Base-by-base conservation (phyloP, 2,113 vertebrate species). In the Anolis sagrei region DNA sequence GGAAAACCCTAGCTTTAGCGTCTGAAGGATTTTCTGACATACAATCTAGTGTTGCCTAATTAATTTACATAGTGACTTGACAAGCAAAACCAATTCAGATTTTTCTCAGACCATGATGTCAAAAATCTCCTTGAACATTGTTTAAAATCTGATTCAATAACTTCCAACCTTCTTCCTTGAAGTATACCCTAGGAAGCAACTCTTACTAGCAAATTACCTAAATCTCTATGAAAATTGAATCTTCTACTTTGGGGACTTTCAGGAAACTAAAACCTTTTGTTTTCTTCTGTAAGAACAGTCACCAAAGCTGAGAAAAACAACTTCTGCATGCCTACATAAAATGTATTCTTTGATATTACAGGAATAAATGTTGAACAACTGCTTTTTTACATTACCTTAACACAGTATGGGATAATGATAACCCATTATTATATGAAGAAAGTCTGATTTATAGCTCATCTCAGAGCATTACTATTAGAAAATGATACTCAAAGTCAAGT, bases 401-500 rank as follows among this genome's bases (percentile, higher is more conserved):
- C 5, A n/a, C n/a, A 2, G 0, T 4, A 27, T 27, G 5, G 13
- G 36, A 74, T 21, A 44, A 64, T 25, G 23, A 29, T 34, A 72
- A 25, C 5, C 51, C 51, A 54, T 54, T 9, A 54, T 79, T 32
- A 19, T 69, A n/a, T 44, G 27, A 27, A 48, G 0, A 6, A 34
- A 66, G 10, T 7, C 2, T 1, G 36, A 25, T 18, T 32, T 7
- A 32, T 61, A 32, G 18, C 74, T 14, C 4, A 34, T 62, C 34
- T 16, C 1, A 3, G 19, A 48, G 61, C 0, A 2, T 2, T 2
- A 36, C 18, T 11, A 32, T 21, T 69, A 27, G 48, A 0, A 13
- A 64, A 14, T 5, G 0, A 3, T 36, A 9, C 5, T 0, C 0
- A 1, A 3, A 21, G 5, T 25, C 0, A 1, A 44, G 4, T 0